Base-by-base conservation (phyloP, 2,797 vertebrate species). In the Garrulus glandarius region DNA sequence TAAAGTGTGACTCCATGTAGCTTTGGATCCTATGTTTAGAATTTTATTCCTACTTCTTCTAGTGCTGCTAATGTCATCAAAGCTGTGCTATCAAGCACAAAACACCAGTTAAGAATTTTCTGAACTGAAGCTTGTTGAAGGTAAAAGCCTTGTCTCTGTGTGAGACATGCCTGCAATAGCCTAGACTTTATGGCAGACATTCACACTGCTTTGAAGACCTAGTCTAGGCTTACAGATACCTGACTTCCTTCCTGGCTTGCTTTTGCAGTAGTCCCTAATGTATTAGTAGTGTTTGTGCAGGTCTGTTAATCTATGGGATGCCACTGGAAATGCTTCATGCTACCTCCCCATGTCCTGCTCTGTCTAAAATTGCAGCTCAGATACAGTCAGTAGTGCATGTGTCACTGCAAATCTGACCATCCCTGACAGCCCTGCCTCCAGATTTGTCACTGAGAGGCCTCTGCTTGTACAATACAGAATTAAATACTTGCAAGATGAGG, bases 311-410 rank as follows among this genome's bases (percentile, higher is more conserved):
- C 72, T n/a, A 5, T 11, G 15, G n/a, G 36, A 65, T 83, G 49
- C 41, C 56, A 19, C 52, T 67, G 53, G 49, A 83, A 83, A 46
- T 4, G 24, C 24, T 71, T 49, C 30, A 8, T 23, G 19, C 55
- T 76, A 67, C 44, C 15, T 23, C 63, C 30, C 21, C 41, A 4
- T 10, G 12, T 55, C 46, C 50, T 29, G 17, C 36, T 65, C 39
- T 43, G 7, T 2, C 3, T 67, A 10, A 67, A 89, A 79, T 46
- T 26, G 22, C 65, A 61, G n/a, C 39, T 59, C 39, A 41, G 36
- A 14, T 29, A 4, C 15, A 53, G n/a, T 37, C 5, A 0, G 17
- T 7, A 27, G 22, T 6, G 21, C n/a, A 3, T 2, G 27, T 13
- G 8, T 15, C 3, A 2, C 44, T 70, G 55, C 70, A 76, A 84